These are phyloP conservation scores for Gallinago solitaria DNA, from an alignment of 2,797 vertebrate genomes.

Conservation along the genomic window DNA sequence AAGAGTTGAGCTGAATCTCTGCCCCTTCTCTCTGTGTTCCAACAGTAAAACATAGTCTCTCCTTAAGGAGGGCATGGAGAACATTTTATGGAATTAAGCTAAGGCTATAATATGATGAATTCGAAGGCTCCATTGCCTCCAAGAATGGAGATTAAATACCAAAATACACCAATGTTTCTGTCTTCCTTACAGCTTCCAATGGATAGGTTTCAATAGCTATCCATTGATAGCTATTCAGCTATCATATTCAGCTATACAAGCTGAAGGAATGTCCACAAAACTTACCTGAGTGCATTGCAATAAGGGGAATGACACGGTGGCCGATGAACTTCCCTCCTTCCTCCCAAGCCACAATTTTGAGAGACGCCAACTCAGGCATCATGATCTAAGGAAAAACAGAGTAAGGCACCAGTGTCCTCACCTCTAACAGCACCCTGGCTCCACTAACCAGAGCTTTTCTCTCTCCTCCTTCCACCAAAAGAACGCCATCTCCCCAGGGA, in stretches of 20 bases:
- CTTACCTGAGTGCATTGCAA: conserved; percentile 90
- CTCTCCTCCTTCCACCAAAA: not conserved
- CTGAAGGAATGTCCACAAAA: not conserved
- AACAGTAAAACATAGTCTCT: not conserved
- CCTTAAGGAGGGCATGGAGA: not conserved
- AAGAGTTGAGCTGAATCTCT: not conserved
- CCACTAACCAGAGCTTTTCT: not conserved
- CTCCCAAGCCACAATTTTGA: conserved; percentile 90
- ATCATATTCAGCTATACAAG: too few species aligned
- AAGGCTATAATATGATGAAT: not conserved
- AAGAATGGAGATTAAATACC: not conserved
- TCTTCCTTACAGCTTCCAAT: not conserved
- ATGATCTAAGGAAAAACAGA: conserved; percentile 82
- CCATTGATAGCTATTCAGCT: too few species aligned
- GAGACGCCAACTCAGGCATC: conserved; percentile 91
- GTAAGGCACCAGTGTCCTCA: not conserved
- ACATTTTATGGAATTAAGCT: not conserved
- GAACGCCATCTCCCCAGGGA: not conserved
- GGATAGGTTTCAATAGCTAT: not conserved
- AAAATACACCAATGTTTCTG: not conserved
- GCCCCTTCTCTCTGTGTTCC: not conserved
- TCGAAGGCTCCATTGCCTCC: not conserved
- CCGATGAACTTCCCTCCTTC: conserved; percentile 96
- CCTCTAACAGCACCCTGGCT: not conserved
- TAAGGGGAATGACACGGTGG: conserved; percentile 91